Conservation (phyloP, 64 coral and sea anemone genomes). For the Cladopsammia gracilis region DNA sequence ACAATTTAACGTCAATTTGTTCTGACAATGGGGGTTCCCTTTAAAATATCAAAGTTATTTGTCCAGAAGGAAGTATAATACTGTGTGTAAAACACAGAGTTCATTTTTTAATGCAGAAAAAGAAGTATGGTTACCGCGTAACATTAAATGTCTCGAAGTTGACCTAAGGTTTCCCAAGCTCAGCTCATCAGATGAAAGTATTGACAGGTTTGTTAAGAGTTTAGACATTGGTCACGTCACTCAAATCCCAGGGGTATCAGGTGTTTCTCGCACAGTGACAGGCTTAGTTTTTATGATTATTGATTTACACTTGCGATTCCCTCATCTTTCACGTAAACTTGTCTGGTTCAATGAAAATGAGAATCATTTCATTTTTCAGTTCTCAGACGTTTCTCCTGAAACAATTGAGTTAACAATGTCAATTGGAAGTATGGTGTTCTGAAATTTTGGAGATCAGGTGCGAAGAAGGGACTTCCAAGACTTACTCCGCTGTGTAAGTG, state of each 20-base stretch:
- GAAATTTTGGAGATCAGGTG: slow-evolving; percentile 36
- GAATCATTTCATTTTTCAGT: slow-evolving; percentile 51
- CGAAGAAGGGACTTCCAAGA: slow-evolving; percentile 27
- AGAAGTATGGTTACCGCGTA: not conserved
- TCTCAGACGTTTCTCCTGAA: slow-evolving; percentile 26
- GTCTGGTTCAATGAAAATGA: slow-evolving; percentile 34
- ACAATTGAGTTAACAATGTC: slow-evolving; percentile 34
- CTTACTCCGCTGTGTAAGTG: slow-evolving; percentile 31
- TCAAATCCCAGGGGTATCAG: slow-evolving; percentile 39
- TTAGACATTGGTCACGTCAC: slow-evolving; percentile 35
- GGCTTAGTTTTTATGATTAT: slow-evolving; percentile 34
- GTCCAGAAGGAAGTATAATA: no score
- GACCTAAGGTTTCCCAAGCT: not conserved
- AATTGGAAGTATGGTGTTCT: slow-evolving; percentile 25
- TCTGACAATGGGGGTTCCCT: no score
- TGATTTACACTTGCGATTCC: slow-evolving; percentile 52
- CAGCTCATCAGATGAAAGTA: not conserved
- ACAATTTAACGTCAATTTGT: no score
- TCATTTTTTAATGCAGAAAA: no score
- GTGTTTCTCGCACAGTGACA: slow-evolving; percentile 44
- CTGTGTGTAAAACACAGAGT: no score
- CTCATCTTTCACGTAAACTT: slow-evolving; percentile 14
- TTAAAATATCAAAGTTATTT: no score
- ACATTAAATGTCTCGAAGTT: slow-evolving; percentile 7
- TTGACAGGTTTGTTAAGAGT: slow-evolving; percentile 52